These are phyloP conservation scores for Nylanderia fulva DNA, from an alignment of 1,140 invertebrate genomes.

Conservation along the genomic window DNA sequence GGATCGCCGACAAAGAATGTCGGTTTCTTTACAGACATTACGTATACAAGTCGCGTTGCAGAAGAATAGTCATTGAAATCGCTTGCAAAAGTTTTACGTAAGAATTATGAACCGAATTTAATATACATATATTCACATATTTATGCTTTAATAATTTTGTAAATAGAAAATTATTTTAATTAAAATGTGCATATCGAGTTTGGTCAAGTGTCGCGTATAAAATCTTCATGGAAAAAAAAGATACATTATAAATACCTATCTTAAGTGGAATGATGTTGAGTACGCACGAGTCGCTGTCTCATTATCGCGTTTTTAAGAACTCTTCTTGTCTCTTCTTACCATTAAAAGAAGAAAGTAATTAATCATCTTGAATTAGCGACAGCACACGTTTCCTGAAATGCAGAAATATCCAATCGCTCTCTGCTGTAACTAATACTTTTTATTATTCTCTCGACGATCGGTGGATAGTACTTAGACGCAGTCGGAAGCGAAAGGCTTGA, in stretches of 20 bases:
- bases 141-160: not conserved
- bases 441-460: not conserved
- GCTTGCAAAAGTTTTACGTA: not conserved
- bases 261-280: not conserved
- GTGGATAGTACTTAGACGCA: not conserved
- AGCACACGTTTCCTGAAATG: not conserved
- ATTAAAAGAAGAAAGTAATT: too few species aligned
- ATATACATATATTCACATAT: too few species aligned
- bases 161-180: not conserved
- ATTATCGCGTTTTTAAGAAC: not conserved
- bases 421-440: not conserved
- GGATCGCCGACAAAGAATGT: not conserved
- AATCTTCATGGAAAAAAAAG: not conserved
- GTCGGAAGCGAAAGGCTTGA: not conserved
- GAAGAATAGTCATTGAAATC: not conserved
- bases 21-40: constrained; percentile 6
- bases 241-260: not conserved
- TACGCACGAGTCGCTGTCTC: not conserved
- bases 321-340: not conserved
- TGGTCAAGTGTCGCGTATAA: not conserved
- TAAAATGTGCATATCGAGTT: not conserved
- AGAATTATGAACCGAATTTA: constrained; percentile 11
- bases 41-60: not conserved
- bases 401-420: not conserved
- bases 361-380: not conserved